Base-by-base conservation (phyloP, 1,140 invertebrate species). In the Branchinecta lindahli region DNA sequence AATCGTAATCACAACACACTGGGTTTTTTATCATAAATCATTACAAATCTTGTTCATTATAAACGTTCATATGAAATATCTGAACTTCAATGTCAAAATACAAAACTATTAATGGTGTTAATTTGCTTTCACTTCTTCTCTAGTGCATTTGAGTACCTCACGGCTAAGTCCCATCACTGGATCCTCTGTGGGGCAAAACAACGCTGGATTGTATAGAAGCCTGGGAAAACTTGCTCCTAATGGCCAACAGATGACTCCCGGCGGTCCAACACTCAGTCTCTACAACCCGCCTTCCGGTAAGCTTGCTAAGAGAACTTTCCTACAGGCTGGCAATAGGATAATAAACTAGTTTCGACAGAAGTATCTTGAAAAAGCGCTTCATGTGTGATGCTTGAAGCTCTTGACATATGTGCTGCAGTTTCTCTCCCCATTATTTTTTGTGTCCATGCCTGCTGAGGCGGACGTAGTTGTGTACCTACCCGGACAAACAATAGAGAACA, bases 91-190 rank as follows among this genome's bases (percentile, higher is more conserved):
- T n/a, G n/a, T n/a, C n/a, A n/a, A n/a, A n/a, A n/a, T n/a, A n/a
- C 52, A 61, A 61, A 12, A 61, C 52, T 15, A 61, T 15, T 61
- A 6, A 15, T 61, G 52, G 18, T 61, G 12, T 12, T 61, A 12
- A 61, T 61, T 61, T 61, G 52, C 12, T 61, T 61, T 61, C 18
- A 15, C 6, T 61, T 61, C 18, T 3, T 6, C 52, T 61, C 12
- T 20, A 61, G 52, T 61, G 52, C 52, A 61, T 61, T 12, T 61
- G 18, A 61, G 52, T 20, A 61, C 52, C 52, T 61, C 52, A 61
- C 52, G 52, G 18, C 18, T 61, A 20, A 61, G 52, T 61, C 52
- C 52, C 2, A 61, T 61, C 52, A 61, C 12, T 20, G 52, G 52
- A 61, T 20, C 52, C 12, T 61, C 52, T 20, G 52, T 12, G 2